phyloP scores from a whole-genome alignment of 2,113 vertebrate species.

The Ceratotherium simum region DNA sequence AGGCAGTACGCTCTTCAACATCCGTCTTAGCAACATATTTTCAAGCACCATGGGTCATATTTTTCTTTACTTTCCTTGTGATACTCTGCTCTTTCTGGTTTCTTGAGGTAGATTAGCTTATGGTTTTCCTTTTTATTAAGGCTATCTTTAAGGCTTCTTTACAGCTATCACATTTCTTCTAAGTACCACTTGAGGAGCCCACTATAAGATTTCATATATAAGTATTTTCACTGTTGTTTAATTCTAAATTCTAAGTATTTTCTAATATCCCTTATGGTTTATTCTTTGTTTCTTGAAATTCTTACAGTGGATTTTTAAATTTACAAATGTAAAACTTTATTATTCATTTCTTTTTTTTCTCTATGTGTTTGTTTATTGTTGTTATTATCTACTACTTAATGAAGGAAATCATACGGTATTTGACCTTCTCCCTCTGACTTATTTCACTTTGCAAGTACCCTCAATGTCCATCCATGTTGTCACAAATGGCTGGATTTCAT shows the following conservation, averaged over 20 bases:
- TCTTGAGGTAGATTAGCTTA: not conserved
- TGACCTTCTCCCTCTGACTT: no score
- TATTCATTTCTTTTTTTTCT: not conserved
- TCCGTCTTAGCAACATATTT: no score
- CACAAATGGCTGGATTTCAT: no score
- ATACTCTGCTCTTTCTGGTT: not conserved
- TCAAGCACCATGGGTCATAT: not conserved
- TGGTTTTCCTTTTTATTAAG: not conserved
- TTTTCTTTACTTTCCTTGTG: not conserved
- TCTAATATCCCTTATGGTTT: not conserved
- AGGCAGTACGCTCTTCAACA: no score
- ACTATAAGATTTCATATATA: constrained; percentile 26
- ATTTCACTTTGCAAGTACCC: no score
- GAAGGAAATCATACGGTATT: no score
- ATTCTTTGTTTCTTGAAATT: not conserved
- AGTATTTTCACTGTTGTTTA: not conserved
- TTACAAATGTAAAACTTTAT: not conserved
- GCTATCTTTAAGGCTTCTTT: not conserved
- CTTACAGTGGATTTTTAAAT: not conserved
- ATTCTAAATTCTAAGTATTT: not conserved
- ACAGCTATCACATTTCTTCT: not conserved
- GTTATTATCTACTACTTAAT: no score
- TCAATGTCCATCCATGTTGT: no score
- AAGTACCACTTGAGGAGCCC: not conserved
- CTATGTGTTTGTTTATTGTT: no score